Percentiles rank a stretch among this genome's conserved stretches.
Conservation (phyloP, 2,113 vertebrate species). For the Pomatostomus ruficeps region DNA sequence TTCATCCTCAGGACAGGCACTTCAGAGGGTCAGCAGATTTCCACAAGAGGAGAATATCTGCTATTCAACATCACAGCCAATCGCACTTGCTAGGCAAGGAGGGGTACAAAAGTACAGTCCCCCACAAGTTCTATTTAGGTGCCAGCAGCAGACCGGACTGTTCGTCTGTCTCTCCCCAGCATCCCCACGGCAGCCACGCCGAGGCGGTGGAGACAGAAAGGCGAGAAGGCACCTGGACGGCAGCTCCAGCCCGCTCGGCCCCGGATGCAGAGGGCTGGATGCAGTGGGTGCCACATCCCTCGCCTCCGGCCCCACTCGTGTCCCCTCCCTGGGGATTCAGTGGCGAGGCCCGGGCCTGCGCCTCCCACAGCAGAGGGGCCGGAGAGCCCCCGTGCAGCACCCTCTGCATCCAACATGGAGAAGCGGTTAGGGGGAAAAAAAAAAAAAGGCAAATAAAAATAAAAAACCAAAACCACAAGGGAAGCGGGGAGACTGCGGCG, state of each 20-base stretch:
- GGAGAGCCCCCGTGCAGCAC: neutral
- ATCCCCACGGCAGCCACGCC: neutral
- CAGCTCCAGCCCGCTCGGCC: neutral
- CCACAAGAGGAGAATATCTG: neutral
- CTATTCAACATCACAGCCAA: neutral
- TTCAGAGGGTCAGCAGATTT: neutral
- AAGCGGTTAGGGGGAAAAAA: accelerated
- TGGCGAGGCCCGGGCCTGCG: neutral
- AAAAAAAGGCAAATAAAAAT: neutral
- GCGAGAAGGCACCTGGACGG: neutral
- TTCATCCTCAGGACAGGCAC: neutral
- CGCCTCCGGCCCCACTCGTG: neutral
- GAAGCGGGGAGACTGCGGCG: neutral
- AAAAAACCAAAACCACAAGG: neutral
- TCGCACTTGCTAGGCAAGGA: neutral
- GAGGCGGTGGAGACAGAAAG: accelerated
- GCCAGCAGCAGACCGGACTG: neutral
- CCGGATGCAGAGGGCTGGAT: neutral
- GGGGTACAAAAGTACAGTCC: neutral
- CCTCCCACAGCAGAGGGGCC: neutral
- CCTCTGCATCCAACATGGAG: neutral
- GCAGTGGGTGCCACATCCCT: neutral
- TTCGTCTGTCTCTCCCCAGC: neutral
- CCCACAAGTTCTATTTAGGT: neutral
- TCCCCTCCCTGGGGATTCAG: neutral